phyloP scores from a whole-genome alignment of 2,113 vertebrate genomes.

The Numida meleagris region DNA sequence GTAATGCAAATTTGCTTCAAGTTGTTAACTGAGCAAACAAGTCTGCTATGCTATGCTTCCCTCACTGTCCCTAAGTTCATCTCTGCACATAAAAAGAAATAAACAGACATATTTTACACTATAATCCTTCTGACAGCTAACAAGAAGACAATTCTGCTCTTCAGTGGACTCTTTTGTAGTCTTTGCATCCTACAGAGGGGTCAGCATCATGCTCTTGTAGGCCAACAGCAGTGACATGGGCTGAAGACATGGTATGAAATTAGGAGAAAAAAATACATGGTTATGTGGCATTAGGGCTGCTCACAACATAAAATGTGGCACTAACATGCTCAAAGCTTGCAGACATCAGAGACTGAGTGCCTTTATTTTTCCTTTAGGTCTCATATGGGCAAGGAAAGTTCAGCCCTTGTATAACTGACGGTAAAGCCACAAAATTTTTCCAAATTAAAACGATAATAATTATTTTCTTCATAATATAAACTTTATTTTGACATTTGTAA shows the following conservation, averaged over 20 bases:
- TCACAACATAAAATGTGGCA: neutral
- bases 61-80: accelerated
- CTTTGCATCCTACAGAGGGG: neutral
- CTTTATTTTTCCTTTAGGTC: neutral
- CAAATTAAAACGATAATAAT: neutral
- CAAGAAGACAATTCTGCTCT: neutral
- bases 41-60: neutral
- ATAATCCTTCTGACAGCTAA: neutral
- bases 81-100: neutral
- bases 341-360: neutral
- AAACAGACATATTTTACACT: accelerated
- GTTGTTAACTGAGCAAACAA: neutral
- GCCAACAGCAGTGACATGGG: accelerated
- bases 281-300: neutral
- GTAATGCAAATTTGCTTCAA: neutral
- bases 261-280: accelerated
- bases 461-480: neutral
- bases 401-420: neutral
- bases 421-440: neutral
- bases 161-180: accelerated
- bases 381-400: accelerated
- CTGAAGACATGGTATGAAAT: neutral
- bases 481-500: slow-evolving; percentile 25
- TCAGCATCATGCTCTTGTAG: accelerated
- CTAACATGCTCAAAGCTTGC: neutral